Evolutionary conservation across 1,140 invertebrate genomes (phyloP).

Genomic region (Trichomalopsis sarcophagae): DNA sequence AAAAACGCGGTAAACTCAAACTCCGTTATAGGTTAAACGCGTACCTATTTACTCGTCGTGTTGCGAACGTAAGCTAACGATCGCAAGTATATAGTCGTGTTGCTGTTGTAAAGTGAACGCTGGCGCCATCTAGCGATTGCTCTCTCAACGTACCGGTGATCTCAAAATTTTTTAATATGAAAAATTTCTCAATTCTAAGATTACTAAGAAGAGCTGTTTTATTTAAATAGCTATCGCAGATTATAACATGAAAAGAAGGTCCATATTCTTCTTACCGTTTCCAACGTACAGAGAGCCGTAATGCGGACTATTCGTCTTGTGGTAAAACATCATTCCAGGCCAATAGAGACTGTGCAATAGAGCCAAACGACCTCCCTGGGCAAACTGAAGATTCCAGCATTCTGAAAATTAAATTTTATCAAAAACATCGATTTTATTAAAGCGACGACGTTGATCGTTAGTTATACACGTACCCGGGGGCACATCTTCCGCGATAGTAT

Average conservation of each 20-base stretch:
- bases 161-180: too few relatives aligned
- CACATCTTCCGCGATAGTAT: constrained; percentile 81
- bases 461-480: constrained; percentile 72
- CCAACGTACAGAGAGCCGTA: constrained; percentile 85
- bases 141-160: too few relatives aligned
- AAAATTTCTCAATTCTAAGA: too few relatives aligned
- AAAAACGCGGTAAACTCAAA: neutral
- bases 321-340: constrained; percentile 85
- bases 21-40: neutral
- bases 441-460: constrained; percentile 13
- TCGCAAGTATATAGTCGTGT: too few relatives aligned
- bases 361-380: constrained; percentile 75
- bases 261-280: constrained; percentile 82
- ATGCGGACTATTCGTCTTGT: constrained; percentile 79
- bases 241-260: constrained; percentile 82
- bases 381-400: constrained; percentile 80
- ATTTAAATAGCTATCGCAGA: neutral
- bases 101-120: too few relatives aligned
- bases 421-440: neutral
- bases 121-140: too few relatives aligned
- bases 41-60: neutral
- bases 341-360: constrained; percentile 82
- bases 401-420: constrained; percentile 60
- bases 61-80: too few relatives aligned
- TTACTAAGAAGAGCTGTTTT: too few relatives aligned